Evolutionary conservation across 2,888 invertebrate species (phyloP).

Genomic region (Lamellibrachia satsuma): DNA sequence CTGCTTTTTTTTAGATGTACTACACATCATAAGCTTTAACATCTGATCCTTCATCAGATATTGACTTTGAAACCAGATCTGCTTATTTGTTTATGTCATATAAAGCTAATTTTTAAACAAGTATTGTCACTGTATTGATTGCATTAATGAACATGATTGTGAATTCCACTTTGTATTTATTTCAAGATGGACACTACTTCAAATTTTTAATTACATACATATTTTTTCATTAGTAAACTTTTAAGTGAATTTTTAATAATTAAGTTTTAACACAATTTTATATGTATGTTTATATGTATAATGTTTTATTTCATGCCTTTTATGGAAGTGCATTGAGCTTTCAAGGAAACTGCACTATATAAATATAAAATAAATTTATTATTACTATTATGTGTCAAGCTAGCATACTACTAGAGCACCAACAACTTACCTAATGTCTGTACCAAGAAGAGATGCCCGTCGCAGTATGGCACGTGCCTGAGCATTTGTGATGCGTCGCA

Average conservation of each 20-base stretch:
- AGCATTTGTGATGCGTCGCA: slow-evolving; percentile 71
- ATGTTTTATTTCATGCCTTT: not conserved
- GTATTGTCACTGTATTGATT: not conserved
- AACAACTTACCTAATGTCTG: slow-evolving; percentile 69
- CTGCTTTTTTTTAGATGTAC: not conserved
- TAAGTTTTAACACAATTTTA: not conserved
- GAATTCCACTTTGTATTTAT: not conserved
- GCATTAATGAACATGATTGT: not conserved
- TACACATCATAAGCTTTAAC: not conserved
- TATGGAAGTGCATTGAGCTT: not conserved
- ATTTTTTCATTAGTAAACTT: not conserved
- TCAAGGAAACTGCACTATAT: not conserved
- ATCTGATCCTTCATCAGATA: not conserved
- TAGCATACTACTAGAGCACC: not conserved
- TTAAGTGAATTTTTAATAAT: too few relatives aligned
- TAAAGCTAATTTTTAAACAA: not conserved
- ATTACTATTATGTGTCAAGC: not conserved
- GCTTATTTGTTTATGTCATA: not conserved
- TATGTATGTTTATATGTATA: not conserved
- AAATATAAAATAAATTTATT: not conserved
- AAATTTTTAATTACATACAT: not conserved
- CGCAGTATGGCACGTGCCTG: slow-evolving; percentile 72
- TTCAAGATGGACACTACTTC: not conserved
- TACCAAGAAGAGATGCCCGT: slow-evolving; percentile 70
- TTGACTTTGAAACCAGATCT: not conserved